These are phyloP conservation scores for Melanerpes aurifrons DNA, from an alignment of 2,113 vertebrate genomes.

Conservation along the genomic window DNA sequence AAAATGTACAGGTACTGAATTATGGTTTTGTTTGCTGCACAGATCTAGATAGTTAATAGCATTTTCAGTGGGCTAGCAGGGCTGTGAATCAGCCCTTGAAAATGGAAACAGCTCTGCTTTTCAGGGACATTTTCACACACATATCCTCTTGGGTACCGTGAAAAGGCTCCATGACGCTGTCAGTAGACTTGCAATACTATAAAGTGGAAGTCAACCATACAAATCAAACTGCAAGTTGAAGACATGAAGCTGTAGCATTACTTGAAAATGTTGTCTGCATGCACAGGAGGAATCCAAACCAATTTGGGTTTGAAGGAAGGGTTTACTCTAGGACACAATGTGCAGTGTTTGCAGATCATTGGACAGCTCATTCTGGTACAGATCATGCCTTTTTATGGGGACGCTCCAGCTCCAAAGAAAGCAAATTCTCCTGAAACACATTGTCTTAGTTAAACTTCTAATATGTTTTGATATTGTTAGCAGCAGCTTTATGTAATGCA, in stretches of 20 bases:
- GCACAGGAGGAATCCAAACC: conserved; percentile 49
- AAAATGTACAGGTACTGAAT: not conserved
- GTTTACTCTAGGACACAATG: conserved; percentile 67
- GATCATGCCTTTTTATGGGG: conserved; percentile 81
- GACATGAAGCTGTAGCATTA: not conserved
- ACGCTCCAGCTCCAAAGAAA: conserved; percentile 77
- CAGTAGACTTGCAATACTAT: not conserved
- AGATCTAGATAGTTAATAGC: not conserved
- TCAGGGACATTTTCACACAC: not conserved
- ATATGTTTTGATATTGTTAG: conserved; percentile 72
- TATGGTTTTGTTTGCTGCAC: not conserved
- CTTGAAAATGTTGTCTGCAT: conserved; percentile 31
- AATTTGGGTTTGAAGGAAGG: conserved; percentile 62
- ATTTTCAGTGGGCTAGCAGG: not conserved
- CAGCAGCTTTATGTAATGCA: conserved; percentile 64
- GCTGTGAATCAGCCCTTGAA: not conserved
- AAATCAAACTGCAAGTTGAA: conserved; percentile 4
- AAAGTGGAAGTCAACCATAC: not conserved
- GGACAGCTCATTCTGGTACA: conserved; percentile 37
- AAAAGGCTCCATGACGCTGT: not conserved
- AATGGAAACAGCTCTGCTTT: not conserved
- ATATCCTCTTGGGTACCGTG: accelerated
- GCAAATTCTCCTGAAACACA: conserved; percentile 76
- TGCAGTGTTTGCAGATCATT: conserved; percentile 48
- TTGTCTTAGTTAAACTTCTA: conserved; percentile 77